Conservation (phyloP, 2,888 invertebrate genomes). For the Meta bourneti region DNA sequence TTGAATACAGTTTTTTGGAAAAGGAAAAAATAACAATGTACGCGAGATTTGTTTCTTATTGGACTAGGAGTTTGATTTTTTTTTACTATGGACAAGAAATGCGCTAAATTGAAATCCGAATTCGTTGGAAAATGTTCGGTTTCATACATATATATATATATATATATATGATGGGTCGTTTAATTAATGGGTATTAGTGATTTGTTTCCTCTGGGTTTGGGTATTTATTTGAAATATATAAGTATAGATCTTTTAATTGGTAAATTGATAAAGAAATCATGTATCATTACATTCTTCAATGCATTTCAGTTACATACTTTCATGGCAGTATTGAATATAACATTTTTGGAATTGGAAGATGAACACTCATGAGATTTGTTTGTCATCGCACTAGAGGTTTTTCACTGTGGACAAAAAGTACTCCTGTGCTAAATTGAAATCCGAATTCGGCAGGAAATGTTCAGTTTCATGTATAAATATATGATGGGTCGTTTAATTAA, state of each 20-base stretch:
- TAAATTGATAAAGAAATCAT: no score
- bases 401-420: neutral
- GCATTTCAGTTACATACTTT: no score
- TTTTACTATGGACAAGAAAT: neutral
- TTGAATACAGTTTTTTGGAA: slow-evolving; percentile 23
- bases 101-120: neutral
- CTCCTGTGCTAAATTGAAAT: neutral
- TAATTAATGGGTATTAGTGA: neutral
- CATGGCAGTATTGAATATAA: no score
- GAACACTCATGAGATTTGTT: no score
- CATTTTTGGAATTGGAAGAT: no score
- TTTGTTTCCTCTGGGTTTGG: neutral
- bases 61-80: neutral
- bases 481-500: neutral
- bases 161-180: neutral
- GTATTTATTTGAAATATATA: neutral
- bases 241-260: no score
- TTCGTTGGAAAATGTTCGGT: neutral
- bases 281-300: no score
- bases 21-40: neutral
- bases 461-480: neutral
- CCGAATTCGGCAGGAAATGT: neutral
- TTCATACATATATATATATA: neutral
- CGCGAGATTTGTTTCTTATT: neutral
- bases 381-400: no score